phyloP scores from a whole-genome alignment of 2,888 invertebrate genomes.

The Gerosis bhagava region DNA sequence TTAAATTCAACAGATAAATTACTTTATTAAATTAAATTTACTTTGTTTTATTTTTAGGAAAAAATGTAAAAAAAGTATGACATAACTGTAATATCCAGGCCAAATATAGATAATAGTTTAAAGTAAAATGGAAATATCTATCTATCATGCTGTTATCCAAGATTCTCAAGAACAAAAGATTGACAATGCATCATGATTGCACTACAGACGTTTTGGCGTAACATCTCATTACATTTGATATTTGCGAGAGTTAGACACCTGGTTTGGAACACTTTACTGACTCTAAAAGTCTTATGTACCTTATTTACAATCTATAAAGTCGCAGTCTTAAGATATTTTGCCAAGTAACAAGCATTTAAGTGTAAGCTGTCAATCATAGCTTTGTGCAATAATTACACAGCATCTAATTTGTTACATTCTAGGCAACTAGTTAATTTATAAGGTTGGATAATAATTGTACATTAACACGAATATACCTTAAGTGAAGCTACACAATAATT shows the following conservation, averaged over 20 bases:
- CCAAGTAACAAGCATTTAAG: constrained; percentile 22
- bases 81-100: too few species aligned
- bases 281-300: constrained; percentile 6
- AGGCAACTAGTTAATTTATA: background rate
- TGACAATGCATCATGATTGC: constrained; percentile 54
- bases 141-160: constrained; percentile 29
- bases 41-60: too few species aligned
- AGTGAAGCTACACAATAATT: too few species aligned
- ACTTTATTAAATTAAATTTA: too few species aligned
- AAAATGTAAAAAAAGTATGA: too few species aligned
- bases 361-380: constrained; percentile 16
- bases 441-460: too few species aligned
- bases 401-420: background rate
- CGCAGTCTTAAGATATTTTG: constrained; percentile 27
- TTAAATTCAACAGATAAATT: too few species aligned
- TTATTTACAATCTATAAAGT: too few species aligned
- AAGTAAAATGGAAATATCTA: too few species aligned
- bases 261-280: constrained; percentile 1
- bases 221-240: constrained; percentile 62
- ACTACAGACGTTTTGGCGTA: constrained; percentile 51
- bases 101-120: too few species aligned
- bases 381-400: constrained; percentile 10
- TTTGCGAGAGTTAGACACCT: constrained; percentile 40
- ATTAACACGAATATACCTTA: too few species aligned
- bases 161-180: constrained; percentile 50